Evolutionary conservation across 2,797 vertebrate species (phyloP), one percentile per base, ranked within the genome.

Genomic region (Mallotus villosus): DNA sequence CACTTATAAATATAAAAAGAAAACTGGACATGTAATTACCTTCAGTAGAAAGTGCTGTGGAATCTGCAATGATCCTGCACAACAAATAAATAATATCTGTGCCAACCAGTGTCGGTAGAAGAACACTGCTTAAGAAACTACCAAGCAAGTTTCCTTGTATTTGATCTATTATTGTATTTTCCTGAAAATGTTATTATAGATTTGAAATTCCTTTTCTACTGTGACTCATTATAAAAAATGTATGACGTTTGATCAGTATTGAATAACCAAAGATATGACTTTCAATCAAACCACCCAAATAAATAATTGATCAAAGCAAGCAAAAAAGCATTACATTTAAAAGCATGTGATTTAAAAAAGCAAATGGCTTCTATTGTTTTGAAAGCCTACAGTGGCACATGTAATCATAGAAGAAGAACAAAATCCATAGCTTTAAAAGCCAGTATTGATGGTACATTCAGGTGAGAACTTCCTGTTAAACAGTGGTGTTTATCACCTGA

Each of bases 371-470:
- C 19, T 88, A 32, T 84, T 53, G 24, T 53, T 21, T 59, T 86
- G 67, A 70, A 79, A 85, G 74, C 66, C 80, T 85, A 88, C 79
- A 81, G 89, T 89, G 91, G 89, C 91, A 91, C 91, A 88, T 77
- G 78, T 87, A 78, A 83, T 85, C 60, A 82, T 87, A 85, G 71
- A 88, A 65, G 88, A 71, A 88, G n/a, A n/a, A n/a, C n/a, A 21
- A 86, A 81, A 82, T 84, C 70, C 12, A 83, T 78, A 81, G 84
- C 82, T 74, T 75, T 79, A 17, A 70, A 61, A 74, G 75, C 55
- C 53, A 87, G 82, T 70, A 79, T 78, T 0, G 11, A 41, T 41
- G 80, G 78, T 69, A 86, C 78, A 80, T 17, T n/a, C 51, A 21
- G 67, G 68, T 83, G 68, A 89, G 87, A 83, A 88, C 83, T 87